A percentile compares a stretch with the other conserved stretches of the same genome.
Conservation (phyloP, 2,113 vertebrate genomes). For the Hemiscyllium ocellatum region DNA sequence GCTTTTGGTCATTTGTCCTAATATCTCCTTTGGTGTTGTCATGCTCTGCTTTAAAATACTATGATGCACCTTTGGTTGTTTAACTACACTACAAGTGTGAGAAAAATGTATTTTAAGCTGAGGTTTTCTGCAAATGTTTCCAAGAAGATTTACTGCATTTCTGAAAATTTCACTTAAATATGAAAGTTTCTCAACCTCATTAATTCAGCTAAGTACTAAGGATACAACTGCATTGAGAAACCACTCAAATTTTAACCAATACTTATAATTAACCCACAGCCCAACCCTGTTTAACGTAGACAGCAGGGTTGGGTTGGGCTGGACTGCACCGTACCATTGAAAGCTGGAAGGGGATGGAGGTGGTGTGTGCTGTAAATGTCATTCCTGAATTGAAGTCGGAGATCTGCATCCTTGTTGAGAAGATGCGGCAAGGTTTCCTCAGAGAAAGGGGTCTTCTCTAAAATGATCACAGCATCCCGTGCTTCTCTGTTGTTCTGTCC, state of each 20-base stretch:
- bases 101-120: neutral
- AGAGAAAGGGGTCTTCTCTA: slow-evolving; percentile 89
- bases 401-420: slow-evolving; percentile 54
- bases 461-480: slow-evolving; percentile 75
- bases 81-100: neutral
- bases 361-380: slow-evolving; percentile 87
- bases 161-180: neutral
- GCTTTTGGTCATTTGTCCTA: neutral
- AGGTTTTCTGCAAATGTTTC: neutral
- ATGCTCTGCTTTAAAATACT: neutral
- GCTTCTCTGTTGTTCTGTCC: slow-evolving; percentile 49
- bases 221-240: neutral
- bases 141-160: neutral
- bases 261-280: neutral
- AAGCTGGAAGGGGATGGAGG: slow-evolving; percentile 66
- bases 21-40: neutral
- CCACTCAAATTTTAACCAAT: neutral
- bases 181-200: neutral
- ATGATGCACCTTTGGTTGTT: neutral
- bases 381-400: slow-evolving; percentile 74
- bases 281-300: neutral
- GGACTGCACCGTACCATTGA: slow-evolving; percentile 62
- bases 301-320: neutral
- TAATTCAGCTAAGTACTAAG: neutral
- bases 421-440: slow-evolving; percentile 65